Evolutionary conservation across 2,113 vertebrate genomes (phyloP).

Genomic region (Chloropsis cyanopogon): DNA sequence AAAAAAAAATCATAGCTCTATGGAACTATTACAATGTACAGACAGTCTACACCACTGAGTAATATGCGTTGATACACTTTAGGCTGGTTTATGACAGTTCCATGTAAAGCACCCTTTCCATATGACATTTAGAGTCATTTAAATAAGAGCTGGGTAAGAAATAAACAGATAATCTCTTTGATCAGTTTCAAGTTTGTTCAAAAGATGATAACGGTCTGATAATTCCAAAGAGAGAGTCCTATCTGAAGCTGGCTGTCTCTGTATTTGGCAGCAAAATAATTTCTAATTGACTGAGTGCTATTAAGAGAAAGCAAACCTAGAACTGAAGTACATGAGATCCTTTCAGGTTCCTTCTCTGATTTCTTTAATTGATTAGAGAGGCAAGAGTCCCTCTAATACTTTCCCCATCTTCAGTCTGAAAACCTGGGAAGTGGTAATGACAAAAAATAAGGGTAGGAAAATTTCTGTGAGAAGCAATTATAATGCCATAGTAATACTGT

Average conservation of each 20-base stretch:
- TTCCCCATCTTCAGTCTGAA: not conserved
- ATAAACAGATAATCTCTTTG: not conserved
- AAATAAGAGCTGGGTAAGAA: not conserved
- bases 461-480: not conserved
- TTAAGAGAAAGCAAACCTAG: not conserved
- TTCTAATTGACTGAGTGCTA: not conserved
- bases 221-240: not conserved
- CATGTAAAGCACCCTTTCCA: not conserved
- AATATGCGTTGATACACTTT: conserved; percentile 13
- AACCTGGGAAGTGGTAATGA: not conserved
- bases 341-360: not conserved
- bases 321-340: not conserved
- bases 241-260: not conserved
- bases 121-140: not conserved
- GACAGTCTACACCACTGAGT: not conserved
- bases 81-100: not conserved
- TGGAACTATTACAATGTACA: not conserved
- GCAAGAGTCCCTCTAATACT: not conserved
- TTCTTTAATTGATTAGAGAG: not conserved
- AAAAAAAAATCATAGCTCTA: not conserved
- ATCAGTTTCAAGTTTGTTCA: not conserved
- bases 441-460: not conserved
- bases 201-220: not conserved
- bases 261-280: not conserved
- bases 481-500: not conserved